Conservation (phyloP, 2,113 vertebrate species). For the Grammomys surdaster region DNA sequence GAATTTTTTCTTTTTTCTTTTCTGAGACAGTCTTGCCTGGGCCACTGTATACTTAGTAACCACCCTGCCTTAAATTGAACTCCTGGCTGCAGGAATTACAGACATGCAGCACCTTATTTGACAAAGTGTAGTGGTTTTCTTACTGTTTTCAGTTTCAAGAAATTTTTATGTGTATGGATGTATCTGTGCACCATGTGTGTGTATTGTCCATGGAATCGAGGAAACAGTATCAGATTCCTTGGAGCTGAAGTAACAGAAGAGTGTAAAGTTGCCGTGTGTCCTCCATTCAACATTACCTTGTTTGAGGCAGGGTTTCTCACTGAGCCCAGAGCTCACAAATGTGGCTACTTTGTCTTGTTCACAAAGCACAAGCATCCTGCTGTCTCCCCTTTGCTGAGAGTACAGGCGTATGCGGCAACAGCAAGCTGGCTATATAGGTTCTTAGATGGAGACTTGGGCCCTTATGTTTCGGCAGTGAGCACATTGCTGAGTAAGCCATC, state of each 20-base stretch:
- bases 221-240: background rate
- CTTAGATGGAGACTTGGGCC: background rate
- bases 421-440: background rate
- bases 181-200: background rate
- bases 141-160: background rate
- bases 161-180: background rate
- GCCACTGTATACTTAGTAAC: background rate
- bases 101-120: background rate
- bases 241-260: background rate
- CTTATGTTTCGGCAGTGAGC: background rate
- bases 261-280: background rate
- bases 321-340: background rate
- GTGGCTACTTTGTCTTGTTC: background rate
- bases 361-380: background rate
- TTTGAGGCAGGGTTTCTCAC: background rate
- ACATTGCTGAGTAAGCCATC: background rate
- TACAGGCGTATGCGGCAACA: background rate
- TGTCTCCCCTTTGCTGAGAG: background rate
- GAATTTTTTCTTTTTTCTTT: background rate
- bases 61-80: background rate
- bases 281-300: background rate
- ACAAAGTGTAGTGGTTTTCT: background rate
- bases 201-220: background rate
- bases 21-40: background rate
- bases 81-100: background rate